Conservation (phyloP, 35 echinoderm and acorn worm genomes). For the Ptychodera flava region DNA sequence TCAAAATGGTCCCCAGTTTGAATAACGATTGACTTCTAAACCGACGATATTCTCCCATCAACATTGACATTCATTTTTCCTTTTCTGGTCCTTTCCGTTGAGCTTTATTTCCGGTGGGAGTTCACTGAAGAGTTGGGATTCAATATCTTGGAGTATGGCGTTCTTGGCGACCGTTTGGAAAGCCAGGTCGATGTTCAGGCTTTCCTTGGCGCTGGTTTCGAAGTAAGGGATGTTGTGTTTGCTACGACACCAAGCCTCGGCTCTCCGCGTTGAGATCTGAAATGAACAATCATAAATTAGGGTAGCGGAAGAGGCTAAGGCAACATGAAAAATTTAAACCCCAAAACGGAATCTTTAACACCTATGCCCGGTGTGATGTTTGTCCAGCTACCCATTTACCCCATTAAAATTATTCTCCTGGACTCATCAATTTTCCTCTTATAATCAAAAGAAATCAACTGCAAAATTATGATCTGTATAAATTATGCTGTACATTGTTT, state of each 20-base stretch:
- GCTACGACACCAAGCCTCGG: slow-evolving; percentile 93
- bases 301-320: not conserved
- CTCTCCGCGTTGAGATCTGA: slow-evolving; percentile 89
- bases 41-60: no score
- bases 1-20: no score
- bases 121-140: slow-evolving; percentile 76
- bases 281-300: not conserved
- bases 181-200: slow-evolving; percentile 96
- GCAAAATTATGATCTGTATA: no score
- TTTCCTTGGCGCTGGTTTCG: slow-evolving; percentile 98
- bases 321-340: no score
- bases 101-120: slow-evolving; percentile 84
- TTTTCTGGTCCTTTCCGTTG: not conserved
- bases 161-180: slow-evolving; percentile 99
- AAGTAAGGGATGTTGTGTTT: slow-evolving; percentile 99
- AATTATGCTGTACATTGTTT: no score
- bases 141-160: slow-evolving; percentile 91
- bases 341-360: no score
- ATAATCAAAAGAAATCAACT: no score
- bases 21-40: no score
- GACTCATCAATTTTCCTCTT: no score
- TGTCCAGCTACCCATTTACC: no score
- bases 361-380: no score
- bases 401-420: no score
- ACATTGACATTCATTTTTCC: not conserved